These are phyloP conservation scores for Eleutherodactylus coqui DNA, from an alignment of 2,797 vertebrate species.

Conservation along the genomic window DNA sequence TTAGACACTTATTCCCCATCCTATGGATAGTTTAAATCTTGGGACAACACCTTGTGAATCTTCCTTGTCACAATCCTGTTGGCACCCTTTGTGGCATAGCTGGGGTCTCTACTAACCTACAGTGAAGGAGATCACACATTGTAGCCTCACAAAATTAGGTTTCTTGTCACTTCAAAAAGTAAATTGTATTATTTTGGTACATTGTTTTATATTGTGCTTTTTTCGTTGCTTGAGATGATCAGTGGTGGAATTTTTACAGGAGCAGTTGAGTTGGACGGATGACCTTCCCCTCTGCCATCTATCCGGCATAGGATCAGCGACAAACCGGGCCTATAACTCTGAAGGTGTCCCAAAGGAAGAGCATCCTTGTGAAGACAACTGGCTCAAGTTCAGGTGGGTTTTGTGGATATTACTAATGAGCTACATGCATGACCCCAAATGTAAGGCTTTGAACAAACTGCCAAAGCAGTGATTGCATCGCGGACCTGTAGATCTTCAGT, in stretches of 20 bases:
- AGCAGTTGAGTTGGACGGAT: conserved; percentile 96
- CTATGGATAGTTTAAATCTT: no score
- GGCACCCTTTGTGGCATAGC: background rate
- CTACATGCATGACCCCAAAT: no score
- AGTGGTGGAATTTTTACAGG: conserved; percentile 63
- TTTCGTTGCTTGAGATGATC: background rate
- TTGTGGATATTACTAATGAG: background rate
- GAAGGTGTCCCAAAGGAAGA: conserved; percentile 87
- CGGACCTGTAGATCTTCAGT: no score
- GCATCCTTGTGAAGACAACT: conserved; percentile 90
- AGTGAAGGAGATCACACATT: background rate
- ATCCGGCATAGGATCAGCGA: conserved; percentile 89
- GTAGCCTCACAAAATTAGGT: background rate
- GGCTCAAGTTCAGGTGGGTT: conserved; percentile 89
- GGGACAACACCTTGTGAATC: no score
- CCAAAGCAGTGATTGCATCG: no score
- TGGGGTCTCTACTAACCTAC: background rate
- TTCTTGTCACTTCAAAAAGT: background rate
- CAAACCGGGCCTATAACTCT: conserved; percentile 87
- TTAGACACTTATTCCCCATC: no score
- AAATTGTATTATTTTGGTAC: background rate
- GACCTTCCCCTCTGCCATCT: conserved; percentile 93
- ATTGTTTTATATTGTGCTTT: background rate
- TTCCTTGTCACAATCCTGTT: background rate
- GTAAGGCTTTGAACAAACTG: no score